These are phyloP conservation scores for Actenoides lindsayi DNA, from an alignment of 2,113 vertebrate genomes.

Conservation along the genomic window DNA sequence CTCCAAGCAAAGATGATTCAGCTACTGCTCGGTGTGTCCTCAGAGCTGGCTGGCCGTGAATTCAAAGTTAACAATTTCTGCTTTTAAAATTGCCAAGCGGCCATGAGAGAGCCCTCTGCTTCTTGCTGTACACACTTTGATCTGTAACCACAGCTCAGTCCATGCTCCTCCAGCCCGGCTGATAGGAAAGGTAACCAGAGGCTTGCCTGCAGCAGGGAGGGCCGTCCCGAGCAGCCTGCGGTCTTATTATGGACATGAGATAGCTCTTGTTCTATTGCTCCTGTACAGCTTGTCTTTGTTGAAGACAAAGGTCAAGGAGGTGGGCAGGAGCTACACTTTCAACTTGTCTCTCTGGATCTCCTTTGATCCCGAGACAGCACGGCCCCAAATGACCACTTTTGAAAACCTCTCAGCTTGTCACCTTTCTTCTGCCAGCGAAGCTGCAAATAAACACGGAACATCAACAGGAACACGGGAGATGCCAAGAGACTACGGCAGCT, in stretches of 20 bases:
- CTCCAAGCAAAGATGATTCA: not conserved
- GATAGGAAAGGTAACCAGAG: not conserved
- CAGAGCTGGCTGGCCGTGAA: not conserved
- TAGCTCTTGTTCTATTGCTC: not conserved
- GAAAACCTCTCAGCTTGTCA: not conserved
- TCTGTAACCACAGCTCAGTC: not conserved
- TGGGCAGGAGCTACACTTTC: not conserved
- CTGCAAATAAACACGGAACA: not conserved
- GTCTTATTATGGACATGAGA: not conserved
- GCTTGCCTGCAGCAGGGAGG: not conserved
- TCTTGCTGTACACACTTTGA: not conserved
- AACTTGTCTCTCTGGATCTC: not conserved
- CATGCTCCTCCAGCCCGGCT: not conserved
- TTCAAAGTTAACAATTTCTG: not conserved
- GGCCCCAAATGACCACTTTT: not conserved
- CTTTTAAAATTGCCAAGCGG: not conserved
- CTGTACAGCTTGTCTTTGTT: not conserved
- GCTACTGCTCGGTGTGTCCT: not conserved
- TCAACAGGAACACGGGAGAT: not conserved
- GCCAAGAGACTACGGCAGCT: not conserved
- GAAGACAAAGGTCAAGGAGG: not conserved
- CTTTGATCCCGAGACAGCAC: not conserved
- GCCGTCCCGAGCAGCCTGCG: not conserved
- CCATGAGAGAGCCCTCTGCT: not conserved
- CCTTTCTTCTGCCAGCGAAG: not conserved